phyloP scores from a whole-genome alignment of 2,797 vertebrate species.

The Gymnothorax javanicus region DNA sequence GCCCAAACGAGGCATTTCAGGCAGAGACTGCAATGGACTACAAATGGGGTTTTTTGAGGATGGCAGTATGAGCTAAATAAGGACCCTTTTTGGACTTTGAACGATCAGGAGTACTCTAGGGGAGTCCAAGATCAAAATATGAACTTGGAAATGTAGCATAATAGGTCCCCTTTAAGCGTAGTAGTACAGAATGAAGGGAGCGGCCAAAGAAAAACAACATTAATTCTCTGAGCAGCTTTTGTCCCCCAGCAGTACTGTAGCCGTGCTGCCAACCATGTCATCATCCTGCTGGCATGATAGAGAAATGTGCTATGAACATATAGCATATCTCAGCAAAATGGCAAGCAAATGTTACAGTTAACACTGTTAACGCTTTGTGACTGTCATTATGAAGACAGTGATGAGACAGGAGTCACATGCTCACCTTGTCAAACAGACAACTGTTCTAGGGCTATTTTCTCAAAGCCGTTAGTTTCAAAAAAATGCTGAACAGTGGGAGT shows the following conservation, averaged over 20 bases:
- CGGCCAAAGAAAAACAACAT: not conserved
- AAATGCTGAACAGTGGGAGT: not conserved
- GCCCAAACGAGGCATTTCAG: too few species aligned
- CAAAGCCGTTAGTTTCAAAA: not conserved
- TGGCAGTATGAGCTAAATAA: too few species aligned
- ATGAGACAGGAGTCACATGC: not conserved
- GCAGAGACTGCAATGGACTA: too few species aligned
- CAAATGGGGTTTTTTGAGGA: too few species aligned
- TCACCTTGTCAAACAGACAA: not conserved
- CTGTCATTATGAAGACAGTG: not conserved
- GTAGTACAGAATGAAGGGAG: not conserved
- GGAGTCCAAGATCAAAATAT: too few species aligned
- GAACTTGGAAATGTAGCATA: too few species aligned
- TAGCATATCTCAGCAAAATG: not conserved
- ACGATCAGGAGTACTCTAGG: too few species aligned
- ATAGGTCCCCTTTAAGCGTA: too few species aligned
- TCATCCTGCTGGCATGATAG: not conserved
- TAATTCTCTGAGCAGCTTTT: not conserved
- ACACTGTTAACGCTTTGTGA: not conserved
- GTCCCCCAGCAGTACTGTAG: not conserved
- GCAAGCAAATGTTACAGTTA: not conserved
- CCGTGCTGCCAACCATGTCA: not conserved
- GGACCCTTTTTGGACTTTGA: too few species aligned
- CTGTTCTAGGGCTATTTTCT: not conserved
- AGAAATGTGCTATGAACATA: not conserved